These are phyloP conservation scores for Pseudomyrmex sp. DNA, from an alignment of 1,140 invertebrate genomes.

Conservation along the genomic window DNA sequence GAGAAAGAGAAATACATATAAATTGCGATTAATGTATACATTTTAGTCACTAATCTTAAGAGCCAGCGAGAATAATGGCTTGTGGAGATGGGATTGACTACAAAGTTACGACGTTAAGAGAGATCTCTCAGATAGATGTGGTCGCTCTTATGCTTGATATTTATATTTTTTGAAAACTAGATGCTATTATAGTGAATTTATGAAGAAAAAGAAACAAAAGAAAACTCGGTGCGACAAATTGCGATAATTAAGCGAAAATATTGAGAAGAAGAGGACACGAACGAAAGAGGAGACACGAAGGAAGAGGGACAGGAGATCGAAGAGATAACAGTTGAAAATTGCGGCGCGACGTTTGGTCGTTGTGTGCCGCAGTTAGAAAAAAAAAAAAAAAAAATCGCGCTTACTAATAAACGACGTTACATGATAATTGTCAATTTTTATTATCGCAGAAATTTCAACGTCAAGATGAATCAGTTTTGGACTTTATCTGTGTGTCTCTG, in stretches of 20 bases:
- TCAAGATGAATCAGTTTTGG: constrained; percentile 80
- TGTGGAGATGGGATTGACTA: constrained; percentile 64
- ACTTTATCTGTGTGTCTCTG: constrained; percentile 81
- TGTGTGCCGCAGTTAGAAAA: constrained; percentile 46
- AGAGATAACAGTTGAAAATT: constrained; percentile 56
- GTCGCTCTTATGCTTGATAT: constrained; percentile 81
- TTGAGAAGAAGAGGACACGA: constrained; percentile 54
- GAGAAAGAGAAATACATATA: constrained; percentile 35
- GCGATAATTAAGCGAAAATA: constrained; percentile 15
- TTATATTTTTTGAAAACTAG: constrained; percentile 82
- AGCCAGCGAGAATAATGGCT: constrained; percentile 60
- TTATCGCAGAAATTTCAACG: constrained; percentile 67
- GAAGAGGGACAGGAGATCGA: constrained; percentile 58
- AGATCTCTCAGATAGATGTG: constrained; percentile 61
- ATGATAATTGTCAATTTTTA: constrained; percentile 75
- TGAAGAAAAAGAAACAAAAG: constrained; percentile 1
- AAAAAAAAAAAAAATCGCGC: constrained; percentile 60
- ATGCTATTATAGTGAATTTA: constrained; percentile 74
- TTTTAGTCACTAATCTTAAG: constrained; percentile 83
- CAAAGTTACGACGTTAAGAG: constrained; percentile 54
- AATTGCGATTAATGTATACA: constrained; percentile 62
- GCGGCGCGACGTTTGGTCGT: constrained; percentile 53
- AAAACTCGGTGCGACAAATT: constrained; percentile 45
- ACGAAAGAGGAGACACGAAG: constrained; percentile 46
- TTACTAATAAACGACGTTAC: constrained; percentile 77